phyloP scores from a whole-genome alignment of 2,888 invertebrate genomes.

The Sphinx pinastri region DNA sequence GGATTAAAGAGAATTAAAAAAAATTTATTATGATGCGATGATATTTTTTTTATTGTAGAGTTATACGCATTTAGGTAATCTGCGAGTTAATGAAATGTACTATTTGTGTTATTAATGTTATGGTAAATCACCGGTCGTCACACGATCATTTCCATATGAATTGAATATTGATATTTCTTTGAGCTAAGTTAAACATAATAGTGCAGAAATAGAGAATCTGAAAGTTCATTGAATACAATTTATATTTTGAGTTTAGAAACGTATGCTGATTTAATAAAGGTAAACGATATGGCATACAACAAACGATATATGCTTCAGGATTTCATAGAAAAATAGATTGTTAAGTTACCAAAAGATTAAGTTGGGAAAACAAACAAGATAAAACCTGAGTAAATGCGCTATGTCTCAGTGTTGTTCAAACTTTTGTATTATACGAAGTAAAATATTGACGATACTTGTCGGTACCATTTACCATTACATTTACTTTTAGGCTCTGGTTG shows the following conservation, averaged over 20 bases:
- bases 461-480: no score
- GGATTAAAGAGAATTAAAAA: not conserved
- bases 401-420: not conserved
- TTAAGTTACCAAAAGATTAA: slow-evolving; percentile 46
- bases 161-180: no score
- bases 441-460: not conserved
- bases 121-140: no score
- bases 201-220: no score
- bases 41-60: no score
- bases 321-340: slow-evolving; percentile 31
- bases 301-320: not conserved
- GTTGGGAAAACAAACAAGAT: slow-evolving; percentile 33
- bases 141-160: no score
- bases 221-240: not conserved
- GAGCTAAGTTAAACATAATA: no score
- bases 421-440: not conserved
- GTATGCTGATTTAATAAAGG: not conserved
- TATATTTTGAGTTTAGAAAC: not conserved
- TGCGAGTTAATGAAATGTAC: no score
- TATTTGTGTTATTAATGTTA: no score
- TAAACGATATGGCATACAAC: not conserved
- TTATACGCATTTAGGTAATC: no score
- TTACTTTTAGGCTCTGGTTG: no score
- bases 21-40: not conserved
- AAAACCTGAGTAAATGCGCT: slow-evolving; percentile 2